Percentiles rank a stretch among this genome's conserved stretches.
Evolutionary conservation across 1,140 invertebrate genomes (phyloP).

Genomic region (Ylistrum balloti): DNA sequence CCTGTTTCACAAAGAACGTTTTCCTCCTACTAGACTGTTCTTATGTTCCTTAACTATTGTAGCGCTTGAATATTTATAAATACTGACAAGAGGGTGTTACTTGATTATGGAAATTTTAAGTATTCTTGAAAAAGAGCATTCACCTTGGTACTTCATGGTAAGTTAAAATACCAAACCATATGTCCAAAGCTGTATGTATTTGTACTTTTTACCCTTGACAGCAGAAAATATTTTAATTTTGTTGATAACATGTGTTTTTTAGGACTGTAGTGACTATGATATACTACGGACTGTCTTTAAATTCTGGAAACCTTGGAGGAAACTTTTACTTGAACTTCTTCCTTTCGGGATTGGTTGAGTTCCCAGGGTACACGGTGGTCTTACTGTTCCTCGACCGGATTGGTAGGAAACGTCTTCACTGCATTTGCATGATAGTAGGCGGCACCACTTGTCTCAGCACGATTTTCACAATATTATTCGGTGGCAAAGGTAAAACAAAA

Average conservation of each 20-base stretch:
- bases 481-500: constrained; percentile 58
- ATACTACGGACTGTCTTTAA: constrained; percentile 86
- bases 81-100: too few relatives aligned
- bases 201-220: too few relatives aligned
- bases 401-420: constrained; percentile 70
- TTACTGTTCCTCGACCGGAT: constrained; percentile 67
- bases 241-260: constrained; percentile 37
- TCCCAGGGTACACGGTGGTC: constrained; percentile 84
- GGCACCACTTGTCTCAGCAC: constrained; percentile 69
- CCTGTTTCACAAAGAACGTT: too few relatives aligned
- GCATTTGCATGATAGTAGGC: constrained; percentile 65
- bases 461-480: constrained; percentile 67
- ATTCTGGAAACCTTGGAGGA: constrained; percentile 69
- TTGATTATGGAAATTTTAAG: too few relatives aligned
- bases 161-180: too few relatives aligned
- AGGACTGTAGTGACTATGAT: constrained; percentile 88
- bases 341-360: constrained; percentile 87
- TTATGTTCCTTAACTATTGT: too few relatives aligned
- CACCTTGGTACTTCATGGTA: too few relatives aligned
- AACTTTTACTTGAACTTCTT: constrained; percentile 78
- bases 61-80: too few relatives aligned
- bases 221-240: too few relatives aligned
- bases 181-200: too few relatives aligned
- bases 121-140: too few relatives aligned
- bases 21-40: too few relatives aligned